These are phyloP conservation scores for Pomatostomus ruficeps DNA, from an alignment of 2,113 vertebrate genomes.

Conservation along the genomic window DNA sequence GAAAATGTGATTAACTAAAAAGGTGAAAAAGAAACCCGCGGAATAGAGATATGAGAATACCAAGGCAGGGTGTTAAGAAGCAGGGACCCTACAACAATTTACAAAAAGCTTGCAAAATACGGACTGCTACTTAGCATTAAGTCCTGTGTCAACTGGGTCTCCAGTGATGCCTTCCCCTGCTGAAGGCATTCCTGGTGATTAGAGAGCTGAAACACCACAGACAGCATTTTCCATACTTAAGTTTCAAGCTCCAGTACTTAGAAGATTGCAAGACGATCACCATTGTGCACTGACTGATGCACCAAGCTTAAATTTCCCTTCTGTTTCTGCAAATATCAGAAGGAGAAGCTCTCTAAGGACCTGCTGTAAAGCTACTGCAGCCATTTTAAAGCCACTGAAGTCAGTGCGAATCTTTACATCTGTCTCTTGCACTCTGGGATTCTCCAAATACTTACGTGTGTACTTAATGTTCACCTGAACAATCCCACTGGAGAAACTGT, in stretches of 20 bases:
- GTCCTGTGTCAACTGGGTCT: background rate
- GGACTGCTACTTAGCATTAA: background rate
- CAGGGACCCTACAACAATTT: background rate
- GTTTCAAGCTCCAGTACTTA: background rate
- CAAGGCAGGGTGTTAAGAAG: background rate
- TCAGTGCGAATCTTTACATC: background rate
- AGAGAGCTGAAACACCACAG: background rate
- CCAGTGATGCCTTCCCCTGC: background rate
- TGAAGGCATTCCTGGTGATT: background rate
- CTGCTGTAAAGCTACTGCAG: background rate
- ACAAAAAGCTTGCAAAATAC: background rate
- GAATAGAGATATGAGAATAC: background rate
- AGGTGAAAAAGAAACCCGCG: background rate
- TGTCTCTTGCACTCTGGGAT: background rate
- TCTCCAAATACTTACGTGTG: background rate
- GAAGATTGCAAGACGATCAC: background rate
- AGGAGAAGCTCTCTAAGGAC: background rate
- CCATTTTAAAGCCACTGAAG: background rate
- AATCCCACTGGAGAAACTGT: background rate
- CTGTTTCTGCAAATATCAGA: background rate
- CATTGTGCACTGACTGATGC: background rate
- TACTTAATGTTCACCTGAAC: background rate
- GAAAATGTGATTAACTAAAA: conserved; percentile 12
- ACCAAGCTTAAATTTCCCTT: background rate
- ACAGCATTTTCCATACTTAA: background rate